Evolutionary conservation across 2,113 vertebrate genomes (phyloP).

Genomic region (Tragelaphus scriptus): DNA sequence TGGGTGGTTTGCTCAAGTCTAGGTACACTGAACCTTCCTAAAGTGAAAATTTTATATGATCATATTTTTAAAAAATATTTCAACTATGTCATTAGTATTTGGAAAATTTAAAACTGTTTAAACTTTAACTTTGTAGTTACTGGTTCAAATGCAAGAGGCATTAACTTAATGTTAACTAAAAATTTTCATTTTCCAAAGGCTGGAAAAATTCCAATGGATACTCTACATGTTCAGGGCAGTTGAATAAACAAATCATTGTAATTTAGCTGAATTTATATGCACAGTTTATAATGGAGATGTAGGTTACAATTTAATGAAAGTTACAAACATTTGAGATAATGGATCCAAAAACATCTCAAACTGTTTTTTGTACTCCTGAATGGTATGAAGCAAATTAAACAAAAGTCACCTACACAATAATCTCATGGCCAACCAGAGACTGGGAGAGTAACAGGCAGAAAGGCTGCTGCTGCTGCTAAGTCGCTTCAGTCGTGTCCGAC

Average conservation of each 20-base stretch:
- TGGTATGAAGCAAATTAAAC: neutral
- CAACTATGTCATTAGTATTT: neutral
- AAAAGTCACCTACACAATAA: neutral
- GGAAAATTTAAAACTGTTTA: constrained; percentile 9
- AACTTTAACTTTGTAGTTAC: neutral
- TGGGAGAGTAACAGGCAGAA: neutral
- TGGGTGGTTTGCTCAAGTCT: neutral
- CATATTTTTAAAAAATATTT: neutral
- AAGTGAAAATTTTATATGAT: neutral
- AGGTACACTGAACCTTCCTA: neutral
- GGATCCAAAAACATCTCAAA: neutral
- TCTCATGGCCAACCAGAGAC: neutral
- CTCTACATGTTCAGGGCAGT: neutral
- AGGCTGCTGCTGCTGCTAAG: neutral
- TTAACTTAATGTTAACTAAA: neutral
- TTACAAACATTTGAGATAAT: neutral
- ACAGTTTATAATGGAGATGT: neutral
- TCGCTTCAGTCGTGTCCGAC: too few species aligned
- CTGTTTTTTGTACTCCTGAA: neutral
- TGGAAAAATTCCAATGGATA: neutral
- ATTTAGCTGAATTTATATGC: neutral
- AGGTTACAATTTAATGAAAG: neutral
- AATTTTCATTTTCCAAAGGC: neutral
- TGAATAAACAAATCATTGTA: neutral
- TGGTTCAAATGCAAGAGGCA: neutral